Conservation (phyloP, 1,140 invertebrate species). For the Ostrea edulis region DNA sequence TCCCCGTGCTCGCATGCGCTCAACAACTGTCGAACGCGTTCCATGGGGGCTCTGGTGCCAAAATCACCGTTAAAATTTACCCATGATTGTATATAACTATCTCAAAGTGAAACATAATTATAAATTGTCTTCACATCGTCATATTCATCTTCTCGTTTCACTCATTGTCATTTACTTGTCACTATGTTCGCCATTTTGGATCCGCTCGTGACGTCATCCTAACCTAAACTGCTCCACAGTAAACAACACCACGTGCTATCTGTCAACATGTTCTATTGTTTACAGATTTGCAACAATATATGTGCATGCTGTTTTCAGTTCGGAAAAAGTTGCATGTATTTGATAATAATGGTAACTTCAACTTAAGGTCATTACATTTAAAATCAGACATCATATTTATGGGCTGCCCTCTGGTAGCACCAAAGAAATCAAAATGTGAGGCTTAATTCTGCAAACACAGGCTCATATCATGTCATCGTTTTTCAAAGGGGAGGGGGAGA, state of each 20-base stretch:
- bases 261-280: neutral
- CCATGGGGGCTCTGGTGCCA: conserved; percentile 55
- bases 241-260: conserved; percentile 19
- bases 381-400: too few relatives aligned
- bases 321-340: too few relatives aligned
- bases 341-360: too few relatives aligned
- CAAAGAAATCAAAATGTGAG: too few relatives aligned
- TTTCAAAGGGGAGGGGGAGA: too few relatives aligned
- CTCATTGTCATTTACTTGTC: conserved; percentile 43
- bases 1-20: conserved; percentile 75
- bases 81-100: conserved; percentile 41
- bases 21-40: conserved; percentile 71
- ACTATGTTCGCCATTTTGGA: conserved; percentile 53
- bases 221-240: conserved; percentile 81
- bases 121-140: neutral
- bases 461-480: too few relatives aligned
- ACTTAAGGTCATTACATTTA: too few relatives aligned
- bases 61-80: conserved; percentile 11
- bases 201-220: conserved; percentile 51
- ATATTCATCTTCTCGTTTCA: conserved; percentile 24
- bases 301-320: neutral
- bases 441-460: too few relatives aligned
- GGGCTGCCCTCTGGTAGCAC: too few relatives aligned
- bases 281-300: neutral
- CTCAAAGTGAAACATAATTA: conserved; percentile 41